A percentile compares a stretch with the other conserved stretches of the same genome.
Conservation (phyloP, 2,888 invertebrate genomes). For the Piscicola geometra region DNA sequence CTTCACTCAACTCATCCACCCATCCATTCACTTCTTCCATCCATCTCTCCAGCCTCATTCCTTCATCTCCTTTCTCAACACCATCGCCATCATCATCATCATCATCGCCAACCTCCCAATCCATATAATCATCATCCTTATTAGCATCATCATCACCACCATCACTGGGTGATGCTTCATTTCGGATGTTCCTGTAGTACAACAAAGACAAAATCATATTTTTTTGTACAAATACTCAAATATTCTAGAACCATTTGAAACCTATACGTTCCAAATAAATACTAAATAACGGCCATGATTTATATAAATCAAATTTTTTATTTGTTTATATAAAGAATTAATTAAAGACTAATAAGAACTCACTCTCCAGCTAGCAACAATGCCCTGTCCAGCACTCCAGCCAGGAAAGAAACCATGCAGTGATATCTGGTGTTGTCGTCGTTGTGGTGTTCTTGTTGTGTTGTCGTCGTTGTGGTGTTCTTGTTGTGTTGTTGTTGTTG, state of each 20-base stretch:
- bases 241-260: background rate
- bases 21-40: constrained; percentile 9
- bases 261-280: too few relatives aligned
- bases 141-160: background rate
- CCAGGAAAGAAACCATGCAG: background rate
- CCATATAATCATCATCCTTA: background rate
- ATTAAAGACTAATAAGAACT: background rate
- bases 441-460: background rate
- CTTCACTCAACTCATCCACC: constrained; percentile 7
- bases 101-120: background rate
- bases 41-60: background rate
- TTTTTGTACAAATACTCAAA: background rate
- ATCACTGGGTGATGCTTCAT: too few relatives aligned
- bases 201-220: too few relatives aligned
- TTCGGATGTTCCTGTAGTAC: too few relatives aligned
- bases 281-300: too few relatives aligned
- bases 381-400: background rate
- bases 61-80: background rate
- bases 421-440: background rate
- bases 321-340: background rate
- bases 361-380: background rate
- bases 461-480: too few relatives aligned
- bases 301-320: too few relatives aligned
- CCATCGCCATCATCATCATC: background rate
- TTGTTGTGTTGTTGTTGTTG: too few relatives aligned